Evolutionary conservation across 2,113 vertebrate species (phyloP).

Genomic region (Echinops telfairi): DNA sequence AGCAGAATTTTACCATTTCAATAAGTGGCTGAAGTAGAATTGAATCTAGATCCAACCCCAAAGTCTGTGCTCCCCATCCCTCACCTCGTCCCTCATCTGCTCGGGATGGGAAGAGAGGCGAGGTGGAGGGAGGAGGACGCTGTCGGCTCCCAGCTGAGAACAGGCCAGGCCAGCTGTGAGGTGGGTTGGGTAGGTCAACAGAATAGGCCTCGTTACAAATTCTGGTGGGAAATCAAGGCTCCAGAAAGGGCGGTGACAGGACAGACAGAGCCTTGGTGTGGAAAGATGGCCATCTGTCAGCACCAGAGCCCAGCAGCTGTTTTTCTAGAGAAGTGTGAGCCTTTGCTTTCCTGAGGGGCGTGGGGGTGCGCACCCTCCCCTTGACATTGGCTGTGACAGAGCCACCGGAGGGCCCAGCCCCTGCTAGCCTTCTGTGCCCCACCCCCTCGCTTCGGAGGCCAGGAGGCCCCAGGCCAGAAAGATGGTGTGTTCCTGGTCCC

Average conservation of each 20-base stretch:
- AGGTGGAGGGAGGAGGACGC: not conserved
- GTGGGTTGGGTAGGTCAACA: not conserved
- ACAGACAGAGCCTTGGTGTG: not conserved
- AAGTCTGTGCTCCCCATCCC: not conserved
- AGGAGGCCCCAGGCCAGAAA: slow-evolving; percentile 45
- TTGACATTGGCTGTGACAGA: not conserved
- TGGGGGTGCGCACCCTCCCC: not conserved
- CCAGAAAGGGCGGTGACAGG: slow-evolving; percentile 64
- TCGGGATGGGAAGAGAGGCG: not conserved
- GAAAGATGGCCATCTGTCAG: slow-evolving; percentile 61
- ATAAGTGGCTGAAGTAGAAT: not conserved
- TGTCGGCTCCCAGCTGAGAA: not conserved
- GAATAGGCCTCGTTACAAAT: not conserved
- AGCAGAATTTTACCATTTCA: slow-evolving; percentile 17
- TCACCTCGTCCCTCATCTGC: not conserved
- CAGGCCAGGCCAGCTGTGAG: slow-evolving; percentile 60
- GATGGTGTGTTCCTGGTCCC: slow-evolving; percentile 34
- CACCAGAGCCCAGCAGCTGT: slow-evolving; percentile 60
- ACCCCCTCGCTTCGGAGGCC: slow-evolving; percentile 6
- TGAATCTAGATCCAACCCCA: not conserved
- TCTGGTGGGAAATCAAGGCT: slow-evolving; percentile 66
- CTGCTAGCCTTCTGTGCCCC: not conserved
- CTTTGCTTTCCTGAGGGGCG: slow-evolving; percentile 64
- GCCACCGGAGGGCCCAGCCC: not conserved
- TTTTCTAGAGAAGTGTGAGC: not conserved